phyloP scores from a whole-genome alignment of 2,888 invertebrate genomes.

The Odontocolon sp. region DNA sequence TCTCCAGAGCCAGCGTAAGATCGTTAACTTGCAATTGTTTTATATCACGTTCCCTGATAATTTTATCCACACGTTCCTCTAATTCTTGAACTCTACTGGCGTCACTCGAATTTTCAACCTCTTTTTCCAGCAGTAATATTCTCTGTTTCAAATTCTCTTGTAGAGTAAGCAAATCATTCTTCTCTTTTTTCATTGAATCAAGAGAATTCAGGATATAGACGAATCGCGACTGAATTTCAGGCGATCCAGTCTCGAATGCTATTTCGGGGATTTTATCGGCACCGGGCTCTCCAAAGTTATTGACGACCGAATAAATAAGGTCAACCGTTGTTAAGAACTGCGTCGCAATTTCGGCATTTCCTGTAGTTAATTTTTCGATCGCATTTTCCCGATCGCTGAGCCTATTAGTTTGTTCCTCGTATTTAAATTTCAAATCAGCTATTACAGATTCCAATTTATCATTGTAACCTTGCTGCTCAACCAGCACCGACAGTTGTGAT shows the following conservation, averaged over 20 bases:
- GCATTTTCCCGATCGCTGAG: constrained; percentile 31
- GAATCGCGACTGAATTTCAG: background rate
- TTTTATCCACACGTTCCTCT: constrained; percentile 60
- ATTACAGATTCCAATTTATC: constrained; percentile 65
- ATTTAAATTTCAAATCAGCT: constrained; percentile 51
- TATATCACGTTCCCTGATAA: constrained; percentile 67
- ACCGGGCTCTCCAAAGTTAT: background rate
- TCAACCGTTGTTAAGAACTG: constrained; percentile 4
- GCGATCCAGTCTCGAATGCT: background rate
- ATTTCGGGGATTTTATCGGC: background rate
- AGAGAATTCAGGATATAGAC: constrained; percentile 38
- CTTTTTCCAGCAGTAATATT: constrained; percentile 66
- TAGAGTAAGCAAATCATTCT: constrained; percentile 57
- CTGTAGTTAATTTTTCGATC: constrained; percentile 1
- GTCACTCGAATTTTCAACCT: constrained; percentile 61
- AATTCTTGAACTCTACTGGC: constrained; percentile 63
- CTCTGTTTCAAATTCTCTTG: constrained; percentile 63
- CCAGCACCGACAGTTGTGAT: constrained; percentile 44
- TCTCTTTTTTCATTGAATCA: constrained; percentile 53
- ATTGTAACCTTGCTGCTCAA: constrained; percentile 27
- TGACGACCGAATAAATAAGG: constrained; percentile 2
- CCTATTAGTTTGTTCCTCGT: constrained; percentile 23
- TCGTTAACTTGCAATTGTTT: constrained; percentile 72
- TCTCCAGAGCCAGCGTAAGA: constrained; percentile 64
- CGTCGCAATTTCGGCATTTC: background rate